These are phyloP conservation scores for Drosophila glabriapex DNA, from an alignment of 2,888 invertebrate genomes.

Conservation along the genomic window DNA sequence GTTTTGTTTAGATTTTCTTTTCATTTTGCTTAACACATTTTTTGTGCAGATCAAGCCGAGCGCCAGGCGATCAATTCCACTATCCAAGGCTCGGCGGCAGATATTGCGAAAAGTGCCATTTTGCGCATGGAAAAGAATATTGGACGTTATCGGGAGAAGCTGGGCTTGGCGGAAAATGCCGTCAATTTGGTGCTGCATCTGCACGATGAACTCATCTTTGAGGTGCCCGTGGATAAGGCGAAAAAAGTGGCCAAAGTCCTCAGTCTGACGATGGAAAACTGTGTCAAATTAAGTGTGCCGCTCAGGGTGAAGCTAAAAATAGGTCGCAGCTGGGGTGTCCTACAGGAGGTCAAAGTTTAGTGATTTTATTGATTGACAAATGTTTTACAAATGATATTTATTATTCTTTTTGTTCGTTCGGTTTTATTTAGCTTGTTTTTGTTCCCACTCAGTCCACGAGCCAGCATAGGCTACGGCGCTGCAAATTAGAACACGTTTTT, in stretches of 20 bases:
- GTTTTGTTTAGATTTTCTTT: background rate
- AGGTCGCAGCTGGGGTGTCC: slow-evolving; percentile 92
- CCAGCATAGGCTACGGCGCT: slow-evolving; percentile 84
- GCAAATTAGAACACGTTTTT: slow-evolving; percentile 31
- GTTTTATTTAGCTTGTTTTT: slow-evolving; percentile 71
- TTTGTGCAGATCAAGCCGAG: slow-evolving; percentile 90
- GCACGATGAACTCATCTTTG: slow-evolving; percentile 98
- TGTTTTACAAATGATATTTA: slow-evolving; percentile 25
- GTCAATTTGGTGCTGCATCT: slow-evolving; percentile 94
- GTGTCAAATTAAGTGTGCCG: slow-evolving; percentile 90
- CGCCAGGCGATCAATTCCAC: slow-evolving; percentile 98
- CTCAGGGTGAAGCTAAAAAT: slow-evolving; percentile 94
- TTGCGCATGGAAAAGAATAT: slow-evolving; percentile 89
- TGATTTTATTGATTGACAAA: slow-evolving; percentile 25
- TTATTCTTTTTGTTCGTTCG: slow-evolving; percentile 19
- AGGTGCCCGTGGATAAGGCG: slow-evolving; percentile 89
- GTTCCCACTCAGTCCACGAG: slow-evolving; percentile 85
- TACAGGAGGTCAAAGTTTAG: slow-evolving; percentile 79
- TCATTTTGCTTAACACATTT: background rate
- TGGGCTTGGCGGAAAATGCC: slow-evolving; percentile 79
- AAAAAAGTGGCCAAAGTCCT: slow-evolving; percentile 88
- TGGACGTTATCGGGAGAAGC: slow-evolving; percentile 83
- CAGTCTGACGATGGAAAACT: slow-evolving; percentile 92
- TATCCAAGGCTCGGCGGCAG: slow-evolving; percentile 98
- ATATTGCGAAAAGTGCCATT: slow-evolving; percentile 97